Evolutionary conservation across 2,888 invertebrate species (phyloP).

Genomic region (Drosophila pseudotalamancana): DNA sequence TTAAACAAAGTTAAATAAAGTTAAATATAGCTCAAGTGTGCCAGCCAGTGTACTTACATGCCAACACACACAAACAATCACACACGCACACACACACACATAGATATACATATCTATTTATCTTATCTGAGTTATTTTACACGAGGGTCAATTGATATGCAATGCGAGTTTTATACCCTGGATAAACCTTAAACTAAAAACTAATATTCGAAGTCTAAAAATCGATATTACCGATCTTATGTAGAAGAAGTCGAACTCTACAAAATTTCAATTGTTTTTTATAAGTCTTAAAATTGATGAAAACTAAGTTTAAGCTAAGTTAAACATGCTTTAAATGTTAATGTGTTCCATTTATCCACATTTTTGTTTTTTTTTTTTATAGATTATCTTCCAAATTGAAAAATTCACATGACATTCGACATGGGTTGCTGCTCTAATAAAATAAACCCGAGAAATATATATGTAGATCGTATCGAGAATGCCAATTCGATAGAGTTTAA

Average conservation of each 20-base stretch:
- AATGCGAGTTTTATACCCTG: neutral
- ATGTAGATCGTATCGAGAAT: neutral
- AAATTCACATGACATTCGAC: too few relatives aligned
- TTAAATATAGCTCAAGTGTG: constrained; percentile 41
- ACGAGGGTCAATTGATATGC: neutral
- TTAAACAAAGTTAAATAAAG: constrained; percentile 3
- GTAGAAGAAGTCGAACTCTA: too few relatives aligned
- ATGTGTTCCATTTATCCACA: too few relatives aligned
- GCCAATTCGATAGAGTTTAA: neutral
- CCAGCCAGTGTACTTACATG: constrained; percentile 32
- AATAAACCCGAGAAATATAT: neutral
- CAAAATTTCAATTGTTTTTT: too few relatives aligned
- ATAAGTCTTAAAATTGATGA: too few relatives aligned
- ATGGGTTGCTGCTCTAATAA: too few relatives aligned
- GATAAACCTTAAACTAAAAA: neutral
- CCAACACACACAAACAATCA: neutral
- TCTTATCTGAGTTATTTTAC: constrained; percentile 24
- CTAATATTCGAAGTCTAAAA: constrained; percentile 1
- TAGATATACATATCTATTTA: constrained; percentile 23
- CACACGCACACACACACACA: neutral
- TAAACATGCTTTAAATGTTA: too few relatives aligned
- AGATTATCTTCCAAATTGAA: too few relatives aligned
- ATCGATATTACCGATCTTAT: constrained; percentile 4
- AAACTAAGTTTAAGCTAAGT: too few relatives aligned
- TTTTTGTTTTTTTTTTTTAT: too few relatives aligned